Conservation (phyloP, 2,888 invertebrate species). For the Drosophila basisetae region DNA sequence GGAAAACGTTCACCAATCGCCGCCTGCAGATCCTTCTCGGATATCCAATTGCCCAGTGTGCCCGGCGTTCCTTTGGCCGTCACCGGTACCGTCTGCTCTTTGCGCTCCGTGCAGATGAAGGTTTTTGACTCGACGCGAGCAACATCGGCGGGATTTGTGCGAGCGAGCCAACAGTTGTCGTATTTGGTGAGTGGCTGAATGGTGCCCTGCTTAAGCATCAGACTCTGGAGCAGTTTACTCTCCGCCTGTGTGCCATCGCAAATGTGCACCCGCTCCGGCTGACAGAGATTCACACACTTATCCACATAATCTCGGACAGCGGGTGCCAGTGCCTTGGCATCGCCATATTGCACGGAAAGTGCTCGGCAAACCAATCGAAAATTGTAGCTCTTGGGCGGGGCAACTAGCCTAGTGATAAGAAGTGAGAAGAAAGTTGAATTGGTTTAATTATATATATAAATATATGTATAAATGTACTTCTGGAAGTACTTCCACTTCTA, state of each 20-base stretch:
- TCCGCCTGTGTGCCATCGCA: slow-evolving; percentile 97
- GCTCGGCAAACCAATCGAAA: slow-evolving; percentile 69
- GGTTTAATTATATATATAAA: neutral
- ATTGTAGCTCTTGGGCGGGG: slow-evolving; percentile 47
- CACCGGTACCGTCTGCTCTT: slow-evolving; percentile 92
- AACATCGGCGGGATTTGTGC: slow-evolving; percentile 98
- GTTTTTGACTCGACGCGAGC: slow-evolving; percentile 98
- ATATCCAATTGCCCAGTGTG: slow-evolving; percentile 96
- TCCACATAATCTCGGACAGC: slow-evolving; percentile 90
- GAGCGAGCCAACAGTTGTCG: slow-evolving; percentile 96
- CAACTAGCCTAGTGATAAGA: slow-evolving; percentile 31
- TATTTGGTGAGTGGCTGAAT: slow-evolving; percentile 93
- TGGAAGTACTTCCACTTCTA: neutral
- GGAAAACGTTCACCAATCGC: slow-evolving; percentile 94
- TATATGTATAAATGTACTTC: neutral
- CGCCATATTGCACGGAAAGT: slow-evolving; percentile 84
- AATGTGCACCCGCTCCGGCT: slow-evolving; percentile 94
- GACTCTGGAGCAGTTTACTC: slow-evolving; percentile 89
- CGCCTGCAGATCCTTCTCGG: slow-evolving; percentile 91
- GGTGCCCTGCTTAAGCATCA: slow-evolving; percentile 92
- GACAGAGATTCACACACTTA: slow-evolving; percentile 92
- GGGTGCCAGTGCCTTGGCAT: slow-evolving; percentile 85
- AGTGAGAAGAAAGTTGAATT: neutral
- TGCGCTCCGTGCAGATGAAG: slow-evolving; percentile 94
- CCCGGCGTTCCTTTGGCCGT: slow-evolving; percentile 92